These are phyloP conservation scores for Sebastes nivosus DNA, from an alignment of 2,797 vertebrate species.

Conservation along the genomic window DNA sequence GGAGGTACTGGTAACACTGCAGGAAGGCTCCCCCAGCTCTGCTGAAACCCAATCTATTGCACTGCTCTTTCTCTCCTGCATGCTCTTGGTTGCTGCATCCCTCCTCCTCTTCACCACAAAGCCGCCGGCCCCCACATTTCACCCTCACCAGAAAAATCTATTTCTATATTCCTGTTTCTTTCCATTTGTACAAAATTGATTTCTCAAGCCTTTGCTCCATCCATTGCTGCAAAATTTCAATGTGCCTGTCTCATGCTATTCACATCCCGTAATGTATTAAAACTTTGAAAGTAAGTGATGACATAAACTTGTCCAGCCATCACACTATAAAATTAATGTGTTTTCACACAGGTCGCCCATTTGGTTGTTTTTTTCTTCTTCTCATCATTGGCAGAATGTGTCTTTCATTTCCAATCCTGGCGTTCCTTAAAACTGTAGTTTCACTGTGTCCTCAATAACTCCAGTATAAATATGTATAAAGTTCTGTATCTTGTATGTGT, in stretches of 20 bases:
- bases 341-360: not conserved
- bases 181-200: not conserved
- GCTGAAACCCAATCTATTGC: constrained; percentile 57
- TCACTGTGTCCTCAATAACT: not conserved
- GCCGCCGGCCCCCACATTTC: not conserved
- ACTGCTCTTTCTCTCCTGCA: constrained; percentile 25
- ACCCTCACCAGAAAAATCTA: constrained; percentile 1
- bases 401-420: not conserved
- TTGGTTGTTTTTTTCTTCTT: not conserved
- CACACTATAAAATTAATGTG: not conserved
- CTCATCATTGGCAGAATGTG: not conserved
- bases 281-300: constrained; percentile 8
- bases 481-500: not conserved
- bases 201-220: not conserved
- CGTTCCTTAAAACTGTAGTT: not conserved
- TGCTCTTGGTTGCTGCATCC: constrained; percentile 24
- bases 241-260: not conserved
- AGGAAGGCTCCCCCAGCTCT: constrained; percentile 61
- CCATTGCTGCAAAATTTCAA: not conserved
- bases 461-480: constrained; percentile 5
- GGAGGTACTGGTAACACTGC: constrained; percentile 60
- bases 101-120: constrained; percentile 30
- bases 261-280: not conserved
- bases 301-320: not conserved
- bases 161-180: constrained; percentile 2